A percentile compares a stretch with the other conserved stretches of the same genome.
Evolutionary conservation across 2,888 invertebrate genomes (phyloP).

Genomic region (Lasioglossum lativentre): DNA sequence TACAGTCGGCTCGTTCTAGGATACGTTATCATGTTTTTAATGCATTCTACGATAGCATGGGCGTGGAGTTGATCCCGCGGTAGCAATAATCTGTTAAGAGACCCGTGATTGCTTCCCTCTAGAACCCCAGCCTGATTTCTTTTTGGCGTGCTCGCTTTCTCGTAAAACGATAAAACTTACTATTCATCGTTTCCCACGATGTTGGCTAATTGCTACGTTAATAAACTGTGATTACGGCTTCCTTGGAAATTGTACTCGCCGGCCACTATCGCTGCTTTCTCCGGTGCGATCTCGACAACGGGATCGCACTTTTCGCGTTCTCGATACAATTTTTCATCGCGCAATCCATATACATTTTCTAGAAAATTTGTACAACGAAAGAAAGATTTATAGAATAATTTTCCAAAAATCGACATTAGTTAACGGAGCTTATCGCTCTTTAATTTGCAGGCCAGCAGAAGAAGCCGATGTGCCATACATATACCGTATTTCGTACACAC

Average conservation of each 20-base stretch:
- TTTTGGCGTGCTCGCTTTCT: constrained; percentile 49
- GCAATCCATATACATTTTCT: not conserved
- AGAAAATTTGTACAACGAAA: no score
- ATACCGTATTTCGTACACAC: constrained; percentile 91
- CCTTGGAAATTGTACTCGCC: constrained; percentile 37
- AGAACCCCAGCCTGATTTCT: constrained; percentile 38
- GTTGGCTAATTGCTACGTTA: constrained; percentile 64
- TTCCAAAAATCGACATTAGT: no score
- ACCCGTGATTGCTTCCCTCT: constrained; percentile 31
- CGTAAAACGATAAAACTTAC: constrained; percentile 37
- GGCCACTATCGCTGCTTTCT: constrained; percentile 55
- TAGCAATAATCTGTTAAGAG: constrained; percentile 42
- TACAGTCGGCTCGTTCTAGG: constrained; percentile 31
- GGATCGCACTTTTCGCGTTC: constrained; percentile 13
- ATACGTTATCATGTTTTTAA: constrained; percentile 50
- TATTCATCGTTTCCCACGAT: constrained; percentile 65
- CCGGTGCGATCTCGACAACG: constrained; percentile 29
- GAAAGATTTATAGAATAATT: no score
- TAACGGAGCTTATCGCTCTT: not conserved
- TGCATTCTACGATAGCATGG: constrained; percentile 24
- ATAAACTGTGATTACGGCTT: constrained; percentile 60
- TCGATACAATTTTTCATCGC: not conserved
- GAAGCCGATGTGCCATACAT: constrained; percentile 86
- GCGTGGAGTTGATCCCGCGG: constrained; percentile 27
- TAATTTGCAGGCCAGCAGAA: constrained; percentile 43